A percentile compares a stretch with the other conserved stretches of the same genome.
phyloP scores from a whole-genome alignment of 2,113 vertebrate species.

The Bombycilla garrulus region DNA sequence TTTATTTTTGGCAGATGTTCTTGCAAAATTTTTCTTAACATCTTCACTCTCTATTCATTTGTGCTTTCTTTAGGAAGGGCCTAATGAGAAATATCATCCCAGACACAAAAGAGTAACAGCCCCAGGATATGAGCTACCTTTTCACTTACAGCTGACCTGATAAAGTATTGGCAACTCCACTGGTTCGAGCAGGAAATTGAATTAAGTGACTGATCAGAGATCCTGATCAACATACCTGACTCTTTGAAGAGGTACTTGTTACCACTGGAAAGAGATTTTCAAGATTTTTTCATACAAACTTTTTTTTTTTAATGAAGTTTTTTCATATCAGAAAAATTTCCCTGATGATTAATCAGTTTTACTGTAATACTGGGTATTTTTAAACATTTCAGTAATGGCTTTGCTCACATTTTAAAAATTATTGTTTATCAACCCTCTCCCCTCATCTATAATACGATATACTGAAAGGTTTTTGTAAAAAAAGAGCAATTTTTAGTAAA shows the following conservation, averaged over 20 bases:
- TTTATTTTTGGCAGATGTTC: background rate
- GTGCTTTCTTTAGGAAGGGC: background rate
- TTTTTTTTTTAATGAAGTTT: background rate
- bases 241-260: background rate
- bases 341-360: background rate
- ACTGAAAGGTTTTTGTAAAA: background rate
- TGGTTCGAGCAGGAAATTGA: background rate
- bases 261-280: background rate
- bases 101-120: background rate
- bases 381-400: background rate
- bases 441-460: background rate
- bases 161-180: background rate
- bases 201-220: background rate
- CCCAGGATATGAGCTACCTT: background rate
- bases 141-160: background rate
- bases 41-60: background rate
- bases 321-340: background rate
- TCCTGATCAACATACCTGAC: background rate
- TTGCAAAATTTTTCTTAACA: background rate
- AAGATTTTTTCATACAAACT: background rate
- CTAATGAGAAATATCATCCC: background rate
- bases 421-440: rapidly evolving
- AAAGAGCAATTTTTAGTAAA: rapidly evolving
- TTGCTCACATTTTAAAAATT: background rate
- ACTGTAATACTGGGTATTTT: background rate